Conservation (phyloP, 2,888 invertebrate genomes). For the Prosopocoilus inquinatus region DNA sequence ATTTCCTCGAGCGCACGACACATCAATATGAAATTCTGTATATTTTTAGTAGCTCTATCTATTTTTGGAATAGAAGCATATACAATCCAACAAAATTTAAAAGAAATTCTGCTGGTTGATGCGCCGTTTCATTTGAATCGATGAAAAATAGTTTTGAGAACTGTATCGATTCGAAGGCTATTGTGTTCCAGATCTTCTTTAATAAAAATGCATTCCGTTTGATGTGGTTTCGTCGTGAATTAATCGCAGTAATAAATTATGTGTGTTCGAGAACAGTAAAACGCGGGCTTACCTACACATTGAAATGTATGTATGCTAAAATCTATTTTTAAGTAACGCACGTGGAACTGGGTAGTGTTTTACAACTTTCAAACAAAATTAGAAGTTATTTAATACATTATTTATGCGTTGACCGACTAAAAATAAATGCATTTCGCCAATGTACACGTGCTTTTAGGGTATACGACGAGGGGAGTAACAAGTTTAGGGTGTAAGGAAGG, state of each 20-base stretch:
- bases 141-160: not conserved
- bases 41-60: slow-evolving; percentile 38
- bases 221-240: not conserved
- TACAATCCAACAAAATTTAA: slow-evolving; percentile 35
- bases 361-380: slow-evolving; percentile 7
- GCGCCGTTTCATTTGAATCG: not conserved
- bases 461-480: not conserved
- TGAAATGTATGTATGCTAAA: slow-evolving; percentile 4
- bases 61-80: slow-evolving; percentile 37
- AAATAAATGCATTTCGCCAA: slow-evolving; percentile 1
- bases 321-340: slow-evolving; percentile 11
- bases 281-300: not conserved
- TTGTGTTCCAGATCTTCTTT: too few species aligned
- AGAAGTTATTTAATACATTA: not conserved
- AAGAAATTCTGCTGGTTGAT: slow-evolving; percentile 17
- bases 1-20: slow-evolving; percentile 31
- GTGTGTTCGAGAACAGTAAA: not conserved
- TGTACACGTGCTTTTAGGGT: not conserved
- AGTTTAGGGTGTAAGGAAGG: slow-evolving; percentile 4
- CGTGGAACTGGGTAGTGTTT: slow-evolving; percentile 9
- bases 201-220: too few species aligned
- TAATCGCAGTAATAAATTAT: not conserved
- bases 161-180: too few species aligned
- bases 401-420: not conserved
- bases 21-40: slow-evolving; percentile 36